Evolutionary conservation across 2,888 invertebrate species (phyloP).

Genomic region (Xestoiulus laeticollis): DNA sequence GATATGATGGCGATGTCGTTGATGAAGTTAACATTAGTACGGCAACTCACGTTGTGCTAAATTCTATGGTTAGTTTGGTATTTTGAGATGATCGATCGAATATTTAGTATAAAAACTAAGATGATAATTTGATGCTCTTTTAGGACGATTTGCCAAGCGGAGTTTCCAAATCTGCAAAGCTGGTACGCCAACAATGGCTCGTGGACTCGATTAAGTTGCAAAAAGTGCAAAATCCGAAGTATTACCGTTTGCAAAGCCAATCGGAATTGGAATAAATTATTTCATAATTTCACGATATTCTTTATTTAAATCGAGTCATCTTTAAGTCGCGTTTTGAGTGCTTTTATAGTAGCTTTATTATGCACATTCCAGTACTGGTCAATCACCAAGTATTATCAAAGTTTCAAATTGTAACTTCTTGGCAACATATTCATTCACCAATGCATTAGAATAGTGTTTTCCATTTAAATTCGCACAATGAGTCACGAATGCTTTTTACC

Average conservation of each 20-base stretch:
- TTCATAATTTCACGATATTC: not conserved
- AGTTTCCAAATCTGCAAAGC: not conserved
- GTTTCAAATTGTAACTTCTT: too few relatives aligned
- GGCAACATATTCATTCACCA: too few relatives aligned
- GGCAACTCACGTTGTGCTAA: slow-evolving; percentile 47
- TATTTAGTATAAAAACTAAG: not conserved
- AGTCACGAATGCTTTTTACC: too few relatives aligned
- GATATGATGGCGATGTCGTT: slow-evolving; percentile 53
- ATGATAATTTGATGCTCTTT: not conserved
- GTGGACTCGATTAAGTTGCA: slow-evolving; percentile 49
- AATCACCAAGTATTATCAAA: too few relatives aligned
- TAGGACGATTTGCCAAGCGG: not conserved
- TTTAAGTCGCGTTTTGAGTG: not conserved
- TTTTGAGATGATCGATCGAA: not conserved
- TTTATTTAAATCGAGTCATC: not conserved
- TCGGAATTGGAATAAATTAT: not conserved
- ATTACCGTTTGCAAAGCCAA: not conserved
- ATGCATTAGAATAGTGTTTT: too few relatives aligned
- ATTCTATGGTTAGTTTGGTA: not conserved
- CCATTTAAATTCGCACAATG: too few relatives aligned
- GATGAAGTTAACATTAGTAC: slow-evolving; percentile 46
- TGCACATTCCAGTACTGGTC: too few relatives aligned
- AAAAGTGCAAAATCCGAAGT: slow-evolving; percentile 36
- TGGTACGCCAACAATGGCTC: slow-evolving; percentile 46
- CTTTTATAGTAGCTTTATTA: too few relatives aligned